Evolutionary conservation across 2,888 invertebrate species (phyloP).

Genomic region (Ochropleura leucogaster): DNA sequence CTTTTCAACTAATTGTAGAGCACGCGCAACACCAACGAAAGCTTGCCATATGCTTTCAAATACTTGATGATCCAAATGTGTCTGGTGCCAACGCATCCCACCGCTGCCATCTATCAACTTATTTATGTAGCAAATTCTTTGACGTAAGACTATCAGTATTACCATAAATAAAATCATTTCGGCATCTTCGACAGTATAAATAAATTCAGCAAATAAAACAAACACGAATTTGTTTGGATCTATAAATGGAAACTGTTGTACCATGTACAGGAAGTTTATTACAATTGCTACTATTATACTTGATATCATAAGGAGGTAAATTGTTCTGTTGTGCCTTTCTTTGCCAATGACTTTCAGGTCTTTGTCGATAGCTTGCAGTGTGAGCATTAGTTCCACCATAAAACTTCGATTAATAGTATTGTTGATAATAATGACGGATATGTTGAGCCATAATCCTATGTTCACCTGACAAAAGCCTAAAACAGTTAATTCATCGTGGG

Average conservation of each 20-base stretch:
- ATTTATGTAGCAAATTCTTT: conserved; percentile 8
- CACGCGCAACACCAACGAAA: neutral
- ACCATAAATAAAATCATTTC: conserved; percentile 3
- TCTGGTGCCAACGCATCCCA: neutral
- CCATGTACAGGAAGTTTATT: neutral
- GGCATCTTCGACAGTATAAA: neutral
- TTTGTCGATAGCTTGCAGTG: conserved; percentile 8
- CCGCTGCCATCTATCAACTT: conserved; percentile 2
- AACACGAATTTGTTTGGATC: neutral
- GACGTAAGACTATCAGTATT: conserved; percentile 3
- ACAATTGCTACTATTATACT: neutral
- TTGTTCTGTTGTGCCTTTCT: conserved; percentile 8
- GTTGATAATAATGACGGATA: conserved; percentile 3
- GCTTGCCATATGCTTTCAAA: conserved; percentile 12
- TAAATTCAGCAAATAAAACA: neutral
- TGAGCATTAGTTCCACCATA: conserved; percentile 10
- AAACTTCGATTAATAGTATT: conserved; percentile 8
- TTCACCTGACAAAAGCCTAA: neutral
- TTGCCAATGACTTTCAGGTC: conserved; percentile 21
- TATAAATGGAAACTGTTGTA: neutral
- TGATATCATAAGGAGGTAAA: neutral
- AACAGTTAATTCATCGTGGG: no score
- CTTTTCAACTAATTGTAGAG: conserved; percentile 2
- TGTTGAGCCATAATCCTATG: neutral
- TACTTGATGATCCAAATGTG: neutral